Evolutionary conservation across 2,888 invertebrate species (phyloP), one percentile per base, ranked within the genome.

Genomic region (Lasiommata megera): DNA sequence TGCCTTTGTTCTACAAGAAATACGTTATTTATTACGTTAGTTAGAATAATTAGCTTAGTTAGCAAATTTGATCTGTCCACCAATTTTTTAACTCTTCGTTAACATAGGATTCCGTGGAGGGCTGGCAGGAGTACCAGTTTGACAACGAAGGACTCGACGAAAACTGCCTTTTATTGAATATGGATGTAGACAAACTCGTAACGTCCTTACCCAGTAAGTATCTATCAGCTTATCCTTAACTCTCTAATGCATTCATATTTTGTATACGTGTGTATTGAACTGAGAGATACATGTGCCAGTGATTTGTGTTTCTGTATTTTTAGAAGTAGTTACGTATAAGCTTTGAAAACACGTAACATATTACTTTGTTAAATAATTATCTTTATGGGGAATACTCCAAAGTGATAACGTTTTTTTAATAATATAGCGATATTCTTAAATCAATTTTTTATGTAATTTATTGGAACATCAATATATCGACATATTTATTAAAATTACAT

Each of bases 111-210:
- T 88, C 88, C 0, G 84, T 83, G 6, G 91, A 90, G 68, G 89
- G 88, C 7, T 88, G 88, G 86, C 85, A 88, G 54, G 89, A 91
- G 61, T 84, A 86, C 62, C 84, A 81, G 36, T 58, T 88, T 6
- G 90, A 90, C 36, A 82, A 76, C 11, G 91, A 91, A 64, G 80
- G 73, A 0, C 68, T 88, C 44, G 91, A 91, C 60, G 91, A 91
- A 64, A 89, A 85, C 73, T 91, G 91, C 60, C 73, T 91, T 1
- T 78, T 91, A 0, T 72, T 91, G 9, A 86, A 88, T 63, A 83
- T 89, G 81, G 90, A 90, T 9, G 73, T 79, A 0, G 84, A 87
- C 36, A 90, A 88, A 72, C 67, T 82, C 0, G 81, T 77, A 50
- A 62, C 79, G 28, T 57, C 65, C 7, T 40, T 65, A 16, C 66